Base-by-base conservation (phyloP, 2,113 vertebrate species). In the Tricholaema leucomelas region DNA sequence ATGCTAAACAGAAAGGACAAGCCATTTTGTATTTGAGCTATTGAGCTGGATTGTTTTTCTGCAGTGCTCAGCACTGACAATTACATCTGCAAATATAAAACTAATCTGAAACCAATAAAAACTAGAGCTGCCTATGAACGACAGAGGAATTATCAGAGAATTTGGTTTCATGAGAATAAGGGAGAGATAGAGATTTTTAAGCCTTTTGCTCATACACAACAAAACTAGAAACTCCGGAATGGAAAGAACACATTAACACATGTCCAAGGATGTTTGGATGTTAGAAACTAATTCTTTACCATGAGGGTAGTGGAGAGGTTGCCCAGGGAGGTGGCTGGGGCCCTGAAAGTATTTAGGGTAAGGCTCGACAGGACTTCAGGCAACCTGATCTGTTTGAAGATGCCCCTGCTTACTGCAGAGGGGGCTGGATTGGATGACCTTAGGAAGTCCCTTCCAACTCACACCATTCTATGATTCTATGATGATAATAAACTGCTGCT, bases 221-320 rank as follows among this genome's bases (percentile, higher is more conserved):
- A 87, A 82, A 88, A 58, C 7, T 12, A 73, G 46, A 42, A 91
- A 84, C 66, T 79, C 55, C 64, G 81, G 59, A 84, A 90, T 6
- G 40, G 58, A 75, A 90, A 91, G 72, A 94, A 56, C 87, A 82
- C 73, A 95, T 67, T 85, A 80, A 73, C 56, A 63, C 42, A 88
- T 52, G 74, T 56, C 56, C 64, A 66, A 93, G 64, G 84, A 50
- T 50, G 19, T 46, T 17, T 46, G 46, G 46, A 46, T 50, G 12
- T 50, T 50, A 50, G 23, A 23, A 50, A 48, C 20, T 23, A 50
- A 12, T 50, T 50, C 48, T 50, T 50, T 50, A 50, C 23, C 23
- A 13, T 50, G 48, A 50, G 48, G 48, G 23, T 25, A 50, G 48
- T 13, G 24, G 12, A 50, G 12, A 50, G 48, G 48, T 50, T 46